Percentiles rank a stretch among this genome's conserved stretches.
Conservation (phyloP, 2,113 vertebrate genomes). For the Laticauda colubrina region DNA sequence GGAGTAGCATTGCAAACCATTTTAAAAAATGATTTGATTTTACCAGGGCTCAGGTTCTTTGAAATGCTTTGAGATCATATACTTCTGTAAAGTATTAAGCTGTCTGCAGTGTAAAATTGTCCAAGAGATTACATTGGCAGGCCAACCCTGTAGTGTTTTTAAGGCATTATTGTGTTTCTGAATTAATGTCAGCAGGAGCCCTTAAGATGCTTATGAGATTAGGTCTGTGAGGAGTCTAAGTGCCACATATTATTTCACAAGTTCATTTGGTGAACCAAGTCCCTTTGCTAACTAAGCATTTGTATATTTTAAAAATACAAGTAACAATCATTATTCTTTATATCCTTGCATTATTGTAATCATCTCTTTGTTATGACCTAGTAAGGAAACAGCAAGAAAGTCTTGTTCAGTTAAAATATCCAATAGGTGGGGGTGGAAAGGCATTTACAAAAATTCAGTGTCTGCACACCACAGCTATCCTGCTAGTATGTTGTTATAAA, state of each 20-base stretch:
- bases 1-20: background rate
- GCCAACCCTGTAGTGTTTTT: background rate
- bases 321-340: slow-evolving; percentile 18
- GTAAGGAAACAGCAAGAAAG: background rate
- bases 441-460: background rate
- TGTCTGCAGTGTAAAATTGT: background rate
- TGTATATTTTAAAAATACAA: slow-evolving; percentile 6
- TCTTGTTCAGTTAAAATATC: background rate
- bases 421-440: background rate
- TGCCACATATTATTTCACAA: background rate
- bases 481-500: background rate
- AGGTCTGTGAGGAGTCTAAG: background rate
- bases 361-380: slow-evolving; percentile 14
- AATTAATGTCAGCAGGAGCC: slow-evolving; percentile 7
- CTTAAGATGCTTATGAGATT: background rate
- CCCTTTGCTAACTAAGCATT: slow-evolving; percentile 56
- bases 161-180: background rate
- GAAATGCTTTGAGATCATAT: background rate
- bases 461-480: background rate
- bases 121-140: background rate
- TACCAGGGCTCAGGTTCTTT: background rate
- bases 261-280: background rate
- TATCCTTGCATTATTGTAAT: slow-evolving; percentile 36
- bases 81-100: background rate
- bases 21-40: background rate